Conservation (phyloP, 1,140 invertebrate genomes). For the Meteorus sp. region DNA sequence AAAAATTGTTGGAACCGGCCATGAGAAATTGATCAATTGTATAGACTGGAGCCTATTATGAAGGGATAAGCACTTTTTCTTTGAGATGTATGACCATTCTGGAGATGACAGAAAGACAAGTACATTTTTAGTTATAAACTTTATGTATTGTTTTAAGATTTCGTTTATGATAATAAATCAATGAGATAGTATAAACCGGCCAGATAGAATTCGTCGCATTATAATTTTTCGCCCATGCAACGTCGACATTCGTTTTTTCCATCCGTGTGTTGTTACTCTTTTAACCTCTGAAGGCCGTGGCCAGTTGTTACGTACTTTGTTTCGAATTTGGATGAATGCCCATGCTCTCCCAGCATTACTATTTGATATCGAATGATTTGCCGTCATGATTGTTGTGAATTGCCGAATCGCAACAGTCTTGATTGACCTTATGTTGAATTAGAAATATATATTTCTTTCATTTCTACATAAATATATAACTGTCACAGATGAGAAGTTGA, state of each 20-base stretch:
- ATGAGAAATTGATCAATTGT: constrained; percentile 5
- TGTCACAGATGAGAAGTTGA: no score
- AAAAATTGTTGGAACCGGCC: constrained; percentile 8
- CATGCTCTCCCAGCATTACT: constrained; percentile 7
- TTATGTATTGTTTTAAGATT: constrained; percentile 11
- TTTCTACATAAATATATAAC: no score
- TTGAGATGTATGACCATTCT: constrained; percentile 6
- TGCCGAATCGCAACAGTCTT: neutral
- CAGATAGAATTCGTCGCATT: constrained; percentile 76
- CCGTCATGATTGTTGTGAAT: neutral
- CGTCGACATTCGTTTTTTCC: constrained; percentile 69
- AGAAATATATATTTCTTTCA: no score
- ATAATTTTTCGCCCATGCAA: constrained; percentile 66
- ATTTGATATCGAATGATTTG: neutral
- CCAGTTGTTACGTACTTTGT: constrained; percentile 67
- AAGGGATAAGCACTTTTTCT: constrained; percentile 11
- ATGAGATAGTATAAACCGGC: constrained; percentile 70
- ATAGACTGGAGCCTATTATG: neutral
- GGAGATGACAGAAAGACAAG: constrained; percentile 2
- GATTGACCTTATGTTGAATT: neutral
- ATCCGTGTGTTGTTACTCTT: constrained; percentile 72
- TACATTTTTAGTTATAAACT: constrained; percentile 14
- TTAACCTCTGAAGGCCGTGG: constrained; percentile 72
- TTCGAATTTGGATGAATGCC: constrained; percentile 46
- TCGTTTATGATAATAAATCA: constrained; percentile 49